Base-by-base conservation (phyloP, 2,113 vertebrate species). In the Solea solea region DNA sequence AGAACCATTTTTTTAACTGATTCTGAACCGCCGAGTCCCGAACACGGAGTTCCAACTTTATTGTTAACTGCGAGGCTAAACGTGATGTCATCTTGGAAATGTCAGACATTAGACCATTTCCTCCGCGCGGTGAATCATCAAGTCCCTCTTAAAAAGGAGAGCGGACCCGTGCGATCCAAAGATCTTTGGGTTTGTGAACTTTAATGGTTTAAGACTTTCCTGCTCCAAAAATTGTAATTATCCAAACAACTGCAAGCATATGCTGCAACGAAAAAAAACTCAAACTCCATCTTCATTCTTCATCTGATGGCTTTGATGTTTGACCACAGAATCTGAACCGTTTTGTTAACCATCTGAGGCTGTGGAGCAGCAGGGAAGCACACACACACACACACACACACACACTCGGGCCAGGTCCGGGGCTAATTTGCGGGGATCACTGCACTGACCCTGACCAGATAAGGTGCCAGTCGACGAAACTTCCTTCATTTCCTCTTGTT, bases 401-500 rank as follows among this genome's bases (percentile, higher is more conserved):
- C 66, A n/a, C n/a, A n/a, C n/a, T n/a, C n/a, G n/a, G 69, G 49
- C 50, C 55, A 52, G 85, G 78, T 86, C 82, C 61, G 74, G 83
- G 86, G 89, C 81, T 90, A 91, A 92, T 91, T 92, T 92, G 82
- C 61, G 54, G 67, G 91, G 88, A 92, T 91, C 87, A 89, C 81
- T 86, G 84, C 82, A 81, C 81, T 89, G 86, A 90, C 88, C 89
- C 83, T 39, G 83, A 85, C 74, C 85, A 89, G 90, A 91, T 88
- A 90, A 92, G 90, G 89, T 91, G 89, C 88, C 75, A 85, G 90
- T 80, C 69, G 84, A 89, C 83, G 68, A 92, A 91, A 89, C 87
- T 86, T 90, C 88, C 91, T 90, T 92, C 72, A 93, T 94, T 94
- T 93, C 89, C 91, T 92, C 88, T 83, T 87, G 88, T 91, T 93